A percentile compares a stretch with the other conserved stretches of the same genome.
Evolutionary conservation across 1,140 invertebrate genomes (phyloP).

Genomic region (Zaprionus kolodkinae): DNA sequence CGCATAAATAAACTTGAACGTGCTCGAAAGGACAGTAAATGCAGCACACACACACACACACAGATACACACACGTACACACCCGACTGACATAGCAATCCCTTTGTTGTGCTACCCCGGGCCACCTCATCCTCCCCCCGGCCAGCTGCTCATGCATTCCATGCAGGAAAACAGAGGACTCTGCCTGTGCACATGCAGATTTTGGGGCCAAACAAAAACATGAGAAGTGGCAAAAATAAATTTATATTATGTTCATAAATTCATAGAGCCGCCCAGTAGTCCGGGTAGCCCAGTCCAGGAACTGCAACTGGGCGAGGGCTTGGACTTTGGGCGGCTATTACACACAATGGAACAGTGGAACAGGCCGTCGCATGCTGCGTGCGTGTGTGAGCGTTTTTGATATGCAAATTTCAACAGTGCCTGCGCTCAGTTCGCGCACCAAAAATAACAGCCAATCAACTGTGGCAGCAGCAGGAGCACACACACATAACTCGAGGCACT

Average conservation of each 20-base stretch:
- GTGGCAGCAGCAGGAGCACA: conserved; percentile 58
- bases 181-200: conserved; percentile 71
- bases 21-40: conserved; percentile 74
- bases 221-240: conserved; percentile 83
- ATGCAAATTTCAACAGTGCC: conserved; percentile 79
- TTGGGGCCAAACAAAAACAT: conserved; percentile 75
- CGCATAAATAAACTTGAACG: conserved; percentile 83
- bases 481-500: conserved; percentile 67
- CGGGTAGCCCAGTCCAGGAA: too few species aligned
- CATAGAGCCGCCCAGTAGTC: conserved; percentile 64
- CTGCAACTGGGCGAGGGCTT: conserved; percentile 28
- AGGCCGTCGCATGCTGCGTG: conserved; percentile 6
- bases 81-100: conserved; percentile 70
- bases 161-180: background rate
- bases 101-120: conserved; percentile 65
- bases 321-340: conserved; percentile 69
- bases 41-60: conserved; percentile 47
- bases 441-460: conserved; percentile 84
- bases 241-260: conserved; percentile 84
- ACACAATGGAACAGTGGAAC: conserved; percentile 9
- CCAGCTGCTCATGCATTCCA: conserved; percentile 1
- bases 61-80: conserved; percentile 23
- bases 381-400: conserved; percentile 67
- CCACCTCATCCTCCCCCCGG: background rate
- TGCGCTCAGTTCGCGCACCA: conserved; percentile 70